These are phyloP conservation scores for Dendrocincla tyrannina DNA, from an alignment of 2,797 vertebrate genomes.

Conservation along the genomic window DNA sequence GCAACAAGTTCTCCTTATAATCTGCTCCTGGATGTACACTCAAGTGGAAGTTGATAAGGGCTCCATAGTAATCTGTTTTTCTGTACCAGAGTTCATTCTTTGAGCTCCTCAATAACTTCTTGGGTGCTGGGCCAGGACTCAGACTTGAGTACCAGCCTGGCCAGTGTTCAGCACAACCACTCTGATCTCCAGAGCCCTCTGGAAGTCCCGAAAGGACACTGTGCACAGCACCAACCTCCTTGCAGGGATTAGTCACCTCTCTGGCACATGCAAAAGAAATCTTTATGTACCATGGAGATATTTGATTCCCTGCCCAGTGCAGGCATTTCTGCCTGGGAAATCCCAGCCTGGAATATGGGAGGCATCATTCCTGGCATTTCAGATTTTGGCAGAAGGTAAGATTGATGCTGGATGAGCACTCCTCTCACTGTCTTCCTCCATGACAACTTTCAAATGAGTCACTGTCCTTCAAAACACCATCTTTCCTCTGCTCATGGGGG, in stretches of 20 bases:
- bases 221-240: neutral
- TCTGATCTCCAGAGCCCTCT: neutral
- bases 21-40: neutral
- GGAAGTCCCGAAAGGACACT: neutral
- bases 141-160: neutral
- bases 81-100: neutral
- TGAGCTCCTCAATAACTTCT: neutral
- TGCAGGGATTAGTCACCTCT: neutral
- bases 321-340: constrained; percentile 11
- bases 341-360: neutral
- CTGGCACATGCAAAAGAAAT: rapidly evolving
- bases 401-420: neutral
- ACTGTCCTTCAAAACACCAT: neutral
- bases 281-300: neutral
- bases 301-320: neutral
- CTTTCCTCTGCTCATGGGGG: neutral
- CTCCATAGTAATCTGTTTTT: neutral
- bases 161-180: neutral
- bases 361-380: neutral
- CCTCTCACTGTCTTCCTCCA: neutral
- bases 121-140: neutral
- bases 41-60: neutral
- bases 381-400: neutral
- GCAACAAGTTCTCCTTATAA: neutral
- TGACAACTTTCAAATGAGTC: neutral